Evolutionary conservation across 1,140 invertebrate species (phyloP), one percentile per base, ranked within the genome.

Genomic region (Drosophila lini): DNA sequence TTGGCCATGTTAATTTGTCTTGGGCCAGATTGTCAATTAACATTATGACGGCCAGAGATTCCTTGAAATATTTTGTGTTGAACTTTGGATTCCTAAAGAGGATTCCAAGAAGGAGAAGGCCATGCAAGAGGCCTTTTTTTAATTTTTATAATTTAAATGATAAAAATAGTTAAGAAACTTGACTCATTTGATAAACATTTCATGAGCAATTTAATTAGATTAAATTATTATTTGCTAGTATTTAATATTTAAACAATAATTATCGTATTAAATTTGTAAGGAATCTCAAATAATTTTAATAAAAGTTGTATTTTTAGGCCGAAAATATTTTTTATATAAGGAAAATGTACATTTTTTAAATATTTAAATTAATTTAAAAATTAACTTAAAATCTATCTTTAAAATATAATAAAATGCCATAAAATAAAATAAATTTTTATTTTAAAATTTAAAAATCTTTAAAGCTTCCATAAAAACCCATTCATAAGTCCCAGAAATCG

Each of bases 1-100:
- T 42, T 58, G 50, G 47, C 58, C 48, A 81, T 75, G 81, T 85
- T 85, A 81, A 85, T 85, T 81, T 70, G 55, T 44, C 48, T 64
- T 56, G 60, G 40, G 47, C 42, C 47, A 45, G 56, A 73, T 69
- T 69, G 61, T 38, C 58, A 80, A 69, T 78, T 81, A 67, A 31
- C 32, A 13, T 74, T 82, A 47, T 53, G 41, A 47, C 41, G 36
- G 47, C 9, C 63, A 48, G 31, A 67, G 65, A 69, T 69, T 69
- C 32, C 22, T 52, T 5, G 11, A 0, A 3, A 3, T 6, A 10
- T 34, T 16, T 13, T 31, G n/a, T 16, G 3, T 22, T 0, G 3
- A 2, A 15, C 45, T 19, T 2, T 11, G 47, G 9, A 36, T 19
- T 11, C 15, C 25, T 11, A 13, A 22, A 47, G 25, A 3, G 34